Conservation (phyloP, 1,140 invertebrate species). For the Cephus cinctus region DNA sequence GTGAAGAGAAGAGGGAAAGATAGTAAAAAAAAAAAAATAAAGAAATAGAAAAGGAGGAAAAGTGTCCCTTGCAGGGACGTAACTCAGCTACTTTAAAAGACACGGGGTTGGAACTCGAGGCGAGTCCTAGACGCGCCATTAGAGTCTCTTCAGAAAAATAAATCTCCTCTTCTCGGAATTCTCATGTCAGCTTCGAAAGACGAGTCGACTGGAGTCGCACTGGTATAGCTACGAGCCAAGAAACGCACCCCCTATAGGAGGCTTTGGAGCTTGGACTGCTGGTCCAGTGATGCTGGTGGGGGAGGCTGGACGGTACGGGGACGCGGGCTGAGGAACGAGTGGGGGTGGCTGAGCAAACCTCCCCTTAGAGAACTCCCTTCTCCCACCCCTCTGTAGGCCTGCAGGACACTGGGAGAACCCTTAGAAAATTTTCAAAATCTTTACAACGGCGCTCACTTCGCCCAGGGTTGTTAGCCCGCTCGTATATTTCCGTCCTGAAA, state of each 20-base stretch:
- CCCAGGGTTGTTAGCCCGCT: slow-evolving; percentile 9
- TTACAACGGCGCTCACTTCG: slow-evolving; percentile 13
- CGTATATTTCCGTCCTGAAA: slow-evolving; percentile 18
- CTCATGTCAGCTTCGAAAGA: not conserved
- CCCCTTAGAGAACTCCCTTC: not conserved
- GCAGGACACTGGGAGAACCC: not conserved
- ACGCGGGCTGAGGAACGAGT: slow-evolving; percentile 18
- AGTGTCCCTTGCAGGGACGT: slow-evolving; percentile 41
- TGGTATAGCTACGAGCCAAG: no score
- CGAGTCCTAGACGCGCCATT: slow-evolving; percentile 37
- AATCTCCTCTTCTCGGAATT: slow-evolving; percentile 48
- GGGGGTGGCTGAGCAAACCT: slow-evolving; percentile 1
- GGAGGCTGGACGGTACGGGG: slow-evolving; percentile 6
- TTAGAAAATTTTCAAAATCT: slow-evolving; percentile 14
- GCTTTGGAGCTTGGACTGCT: no score
- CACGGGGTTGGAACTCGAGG: not conserved
- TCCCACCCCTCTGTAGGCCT: not conserved
- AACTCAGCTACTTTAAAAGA: slow-evolving; percentile 36
- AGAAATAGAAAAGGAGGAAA: slow-evolving; percentile 14
- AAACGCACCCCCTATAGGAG: slow-evolving; percentile 10
- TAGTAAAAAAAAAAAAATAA: slow-evolving; percentile 3
- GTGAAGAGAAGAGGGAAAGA: not conserved
- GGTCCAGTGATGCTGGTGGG: no score
- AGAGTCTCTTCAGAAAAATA: slow-evolving; percentile 50
- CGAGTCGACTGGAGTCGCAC: not conserved